A percentile compares a stretch with the other conserved stretches of the same genome.
These are phyloP conservation scores for Cyprinodon variegatus DNA, from an alignment of 2,113 vertebrate genomes.

Conservation along the genomic window DNA sequence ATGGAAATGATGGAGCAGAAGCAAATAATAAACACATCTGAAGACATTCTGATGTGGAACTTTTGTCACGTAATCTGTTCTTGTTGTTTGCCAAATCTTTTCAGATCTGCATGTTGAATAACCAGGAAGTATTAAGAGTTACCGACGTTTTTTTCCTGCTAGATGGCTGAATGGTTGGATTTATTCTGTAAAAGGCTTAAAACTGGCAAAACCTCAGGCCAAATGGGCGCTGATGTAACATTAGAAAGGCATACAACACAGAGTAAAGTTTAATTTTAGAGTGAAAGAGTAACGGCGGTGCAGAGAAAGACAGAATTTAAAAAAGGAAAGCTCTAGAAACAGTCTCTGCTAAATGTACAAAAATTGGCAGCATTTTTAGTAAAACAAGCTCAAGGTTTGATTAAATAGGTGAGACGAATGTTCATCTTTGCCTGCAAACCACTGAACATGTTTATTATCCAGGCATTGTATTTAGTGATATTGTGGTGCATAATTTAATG, in stretches of 20 bases:
- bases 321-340: background rate
- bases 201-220: background rate
- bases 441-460: too few species aligned
- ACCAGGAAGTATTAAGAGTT: constrained; percentile 22
- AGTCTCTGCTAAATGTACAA: too few species aligned
- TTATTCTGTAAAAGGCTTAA: constrained; percentile 48
- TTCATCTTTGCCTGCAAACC: too few species aligned
- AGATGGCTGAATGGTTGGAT: constrained; percentile 36
- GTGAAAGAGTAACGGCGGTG: background rate
- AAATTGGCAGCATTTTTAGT: too few species aligned
- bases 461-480: too few species aligned
- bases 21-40: background rate
- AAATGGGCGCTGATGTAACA: constrained; percentile 27
- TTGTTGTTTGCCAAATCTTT: background rate
- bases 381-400: too few species aligned
- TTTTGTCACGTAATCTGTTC: background rate
- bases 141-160: constrained; percentile 13
- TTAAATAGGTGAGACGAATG: too few species aligned
- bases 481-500: too few species aligned
- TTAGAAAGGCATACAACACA: background rate
- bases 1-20: background rate
- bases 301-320: too few species aligned
- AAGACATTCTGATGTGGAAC: background rate
- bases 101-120: constrained; percentile 27
- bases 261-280: background rate